Evolutionary conservation across 2,888 invertebrate genomes (phyloP).

Genomic region (Troides oblongomaculatus): DNA sequence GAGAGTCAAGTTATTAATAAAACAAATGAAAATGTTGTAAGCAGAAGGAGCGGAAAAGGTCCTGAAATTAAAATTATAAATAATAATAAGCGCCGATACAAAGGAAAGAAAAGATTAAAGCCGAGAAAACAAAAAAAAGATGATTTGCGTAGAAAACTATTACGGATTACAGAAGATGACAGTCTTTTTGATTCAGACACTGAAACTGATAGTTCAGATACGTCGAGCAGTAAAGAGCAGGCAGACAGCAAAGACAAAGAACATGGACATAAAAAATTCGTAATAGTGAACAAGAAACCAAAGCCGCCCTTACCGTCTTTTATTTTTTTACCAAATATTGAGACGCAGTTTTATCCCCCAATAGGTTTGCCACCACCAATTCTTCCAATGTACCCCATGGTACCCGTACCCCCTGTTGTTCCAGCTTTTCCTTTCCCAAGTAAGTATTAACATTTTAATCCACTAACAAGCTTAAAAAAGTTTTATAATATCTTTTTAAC

Average conservation of each 20-base stretch:
- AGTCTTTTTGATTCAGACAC: slow-evolving; percentile 60
- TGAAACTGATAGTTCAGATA: slow-evolving; percentile 39
- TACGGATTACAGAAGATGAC: slow-evolving; percentile 64
- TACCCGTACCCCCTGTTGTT: slow-evolving; percentile 63
- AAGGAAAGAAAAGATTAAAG: slow-evolving; percentile 37
- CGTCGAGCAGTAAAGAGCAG: slow-evolving; percentile 25
- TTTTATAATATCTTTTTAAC: neutral
- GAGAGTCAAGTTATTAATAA: slow-evolving; percentile 69
- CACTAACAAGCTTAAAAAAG: neutral
- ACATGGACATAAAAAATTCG: slow-evolving; percentile 63
- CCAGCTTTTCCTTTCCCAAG: slow-evolving; percentile 43
- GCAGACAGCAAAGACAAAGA: slow-evolving; percentile 38
- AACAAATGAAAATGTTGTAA: slow-evolving; percentile 46
- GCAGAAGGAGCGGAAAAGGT: slow-evolving; percentile 50
- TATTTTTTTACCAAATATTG: slow-evolving; percentile 65
- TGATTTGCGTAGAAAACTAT: slow-evolving; percentile 52
- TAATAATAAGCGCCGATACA: slow-evolving; percentile 29
- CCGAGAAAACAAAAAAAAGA: slow-evolving; percentile 42
- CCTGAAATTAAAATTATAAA: slow-evolving; percentile 22
- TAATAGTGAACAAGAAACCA: slow-evolving; percentile 62
- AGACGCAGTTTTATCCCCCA: slow-evolving; percentile 66
- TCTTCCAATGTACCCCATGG: slow-evolving; percentile 67
- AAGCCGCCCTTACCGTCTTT: slow-evolving; percentile 66
- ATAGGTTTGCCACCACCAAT: slow-evolving; percentile 60
- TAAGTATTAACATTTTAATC: slow-evolving; percentile 29